These are phyloP conservation scores for Coelinius sp. DNA, from an alignment of 2,888 invertebrate species.

Conservation along the genomic window DNA sequence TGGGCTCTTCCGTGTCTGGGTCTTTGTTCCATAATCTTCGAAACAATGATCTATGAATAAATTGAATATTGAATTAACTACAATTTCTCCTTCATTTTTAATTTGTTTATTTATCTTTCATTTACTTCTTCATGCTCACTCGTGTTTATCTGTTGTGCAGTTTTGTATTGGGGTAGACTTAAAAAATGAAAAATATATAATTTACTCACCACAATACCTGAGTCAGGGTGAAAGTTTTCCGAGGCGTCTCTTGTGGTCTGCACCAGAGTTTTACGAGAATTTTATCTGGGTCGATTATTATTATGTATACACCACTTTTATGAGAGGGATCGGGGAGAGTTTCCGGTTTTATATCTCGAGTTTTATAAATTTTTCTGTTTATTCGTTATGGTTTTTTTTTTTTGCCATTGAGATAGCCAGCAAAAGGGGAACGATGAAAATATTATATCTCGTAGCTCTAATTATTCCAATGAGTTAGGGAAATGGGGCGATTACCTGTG, in stretches of 20 bases:
- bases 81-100: not conserved
- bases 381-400: not conserved
- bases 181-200: not conserved
- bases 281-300: slow-evolving; percentile 28
- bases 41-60: not conserved
- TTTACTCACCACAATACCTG: slow-evolving; percentile 24
- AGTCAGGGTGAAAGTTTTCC: slow-evolving; percentile 29
- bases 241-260: slow-evolving; percentile 27
- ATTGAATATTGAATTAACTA: not conserved
- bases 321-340: slow-evolving; percentile 12
- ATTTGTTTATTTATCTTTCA: not conserved
- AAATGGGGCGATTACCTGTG: not conserved
- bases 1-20: slow-evolving; percentile 4
- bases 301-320: slow-evolving; percentile 16
- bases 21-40: not conserved
- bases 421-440: not conserved
- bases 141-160: not conserved
- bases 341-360: not conserved
- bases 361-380: not conserved
- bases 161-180: not conserved
- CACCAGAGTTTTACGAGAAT: slow-evolving; percentile 4
- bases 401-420: not conserved
- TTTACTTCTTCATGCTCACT: too few relatives aligned
- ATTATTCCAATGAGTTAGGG: not conserved
- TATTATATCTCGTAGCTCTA: not conserved